Percentiles rank a stretch among this genome's conserved stretches.
These are phyloP conservation scores for Pristionchus mayeri DNA, from an alignment of 2,888 invertebrate genomes.

Conservation along the genomic window DNA sequence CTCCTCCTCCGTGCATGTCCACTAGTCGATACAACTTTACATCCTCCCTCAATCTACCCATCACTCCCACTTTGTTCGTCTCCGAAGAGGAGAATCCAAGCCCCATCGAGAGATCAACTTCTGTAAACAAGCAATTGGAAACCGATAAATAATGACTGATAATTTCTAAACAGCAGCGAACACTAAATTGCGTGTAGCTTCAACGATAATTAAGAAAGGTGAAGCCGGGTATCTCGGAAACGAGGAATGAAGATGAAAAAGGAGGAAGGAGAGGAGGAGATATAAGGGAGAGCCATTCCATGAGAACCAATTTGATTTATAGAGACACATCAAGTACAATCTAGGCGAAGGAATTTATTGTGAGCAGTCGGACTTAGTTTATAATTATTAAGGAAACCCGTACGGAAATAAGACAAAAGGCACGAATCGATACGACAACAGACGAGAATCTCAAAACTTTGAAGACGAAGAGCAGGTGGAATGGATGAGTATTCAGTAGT, in stretches of 20 bases:
- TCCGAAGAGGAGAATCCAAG: constrained; percentile 2
- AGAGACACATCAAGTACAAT: neutral
- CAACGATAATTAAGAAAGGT: neutral
- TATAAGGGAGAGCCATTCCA: neutral
- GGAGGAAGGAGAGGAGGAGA: neutral
- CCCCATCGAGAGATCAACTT: neutral
- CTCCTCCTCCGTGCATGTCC: constrained; percentile 21
- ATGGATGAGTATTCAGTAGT: neutral
- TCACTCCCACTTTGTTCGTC: neutral
- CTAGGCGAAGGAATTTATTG: neutral
- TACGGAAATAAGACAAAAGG: neutral
- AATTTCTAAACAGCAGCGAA: too few relatives aligned
- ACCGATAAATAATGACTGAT: neutral
- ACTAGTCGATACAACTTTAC: constrained; percentile 3
- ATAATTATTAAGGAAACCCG: constrained; percentile 22
- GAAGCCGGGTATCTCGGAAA: neutral
- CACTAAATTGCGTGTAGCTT: neutral
- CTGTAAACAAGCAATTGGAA: neutral
- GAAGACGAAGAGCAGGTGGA: neutral
- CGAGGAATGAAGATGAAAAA: too few relatives aligned
- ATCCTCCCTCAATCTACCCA: neutral
- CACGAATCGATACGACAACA: constrained; percentile 24
- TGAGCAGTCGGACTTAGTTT: constrained; percentile 10
- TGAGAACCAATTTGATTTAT: constrained; percentile 28
- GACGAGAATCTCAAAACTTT: neutral